phyloP scores from a whole-genome alignment of 2,888 invertebrate species.

The Drosophila histrio region DNA sequence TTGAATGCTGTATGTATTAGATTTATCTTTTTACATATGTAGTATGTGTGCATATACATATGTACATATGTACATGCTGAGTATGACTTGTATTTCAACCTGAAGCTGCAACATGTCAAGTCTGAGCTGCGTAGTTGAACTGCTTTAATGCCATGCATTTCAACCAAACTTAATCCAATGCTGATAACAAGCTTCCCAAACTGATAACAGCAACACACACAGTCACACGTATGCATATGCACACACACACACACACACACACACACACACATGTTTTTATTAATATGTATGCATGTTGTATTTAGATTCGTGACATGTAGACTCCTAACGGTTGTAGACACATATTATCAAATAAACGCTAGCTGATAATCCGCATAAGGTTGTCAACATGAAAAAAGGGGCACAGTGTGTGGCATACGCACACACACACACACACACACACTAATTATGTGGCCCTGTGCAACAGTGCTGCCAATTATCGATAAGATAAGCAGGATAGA shows the following conservation, averaged over 20 bases:
- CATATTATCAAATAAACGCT: conserved; percentile 47
- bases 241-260: neutral
- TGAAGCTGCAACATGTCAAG: neutral
- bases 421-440: neutral
- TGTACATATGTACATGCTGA: too few species aligned
- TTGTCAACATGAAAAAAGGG: neutral
- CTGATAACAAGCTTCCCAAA: conserved; percentile 37
- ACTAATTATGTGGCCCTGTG: neutral
- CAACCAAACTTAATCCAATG: conserved; percentile 10
- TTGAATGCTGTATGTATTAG: too few species aligned
- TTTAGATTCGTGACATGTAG: conserved; percentile 25
- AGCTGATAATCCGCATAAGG: conserved; percentile 38
- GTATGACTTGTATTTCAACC: neutral
- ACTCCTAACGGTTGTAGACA: conserved; percentile 14
- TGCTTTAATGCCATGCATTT: conserved; percentile 21
- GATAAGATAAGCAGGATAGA: too few species aligned
- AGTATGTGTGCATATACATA: too few species aligned
- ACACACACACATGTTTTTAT: neutral
- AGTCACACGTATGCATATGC: neutral
- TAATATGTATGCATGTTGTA: neutral
- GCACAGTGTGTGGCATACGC: neutral
- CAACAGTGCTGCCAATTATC: too few species aligned
- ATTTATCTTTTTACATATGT: too few species aligned
- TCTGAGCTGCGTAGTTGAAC: conserved; percentile 14
- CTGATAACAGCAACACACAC: conserved; percentile 29